phyloP scores from a whole-genome alignment of 2,113 vertebrate species.

The Sardina pilchardus region DNA sequence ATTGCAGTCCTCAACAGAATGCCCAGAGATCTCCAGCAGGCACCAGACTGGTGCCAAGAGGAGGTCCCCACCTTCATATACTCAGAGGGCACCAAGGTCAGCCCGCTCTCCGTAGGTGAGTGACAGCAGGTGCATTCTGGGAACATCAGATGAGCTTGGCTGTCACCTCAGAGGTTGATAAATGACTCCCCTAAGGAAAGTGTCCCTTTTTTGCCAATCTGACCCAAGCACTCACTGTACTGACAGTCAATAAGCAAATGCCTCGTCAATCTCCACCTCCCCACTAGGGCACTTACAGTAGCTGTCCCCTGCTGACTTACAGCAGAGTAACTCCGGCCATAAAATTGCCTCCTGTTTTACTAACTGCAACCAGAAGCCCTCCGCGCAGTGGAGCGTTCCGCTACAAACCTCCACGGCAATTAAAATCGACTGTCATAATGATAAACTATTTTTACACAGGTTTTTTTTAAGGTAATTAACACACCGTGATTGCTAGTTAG shows the following conservation, averaged over 20 bases:
- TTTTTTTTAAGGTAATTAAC: background rate
- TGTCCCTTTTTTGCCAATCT: background rate
- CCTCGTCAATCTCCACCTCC: background rate
- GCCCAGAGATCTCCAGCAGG: background rate
- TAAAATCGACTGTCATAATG: background rate
- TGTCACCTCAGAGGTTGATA: background rate
- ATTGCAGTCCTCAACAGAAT: background rate
- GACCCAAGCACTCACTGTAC: background rate
- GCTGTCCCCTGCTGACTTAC: conserved; percentile 4
- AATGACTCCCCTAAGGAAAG: background rate
- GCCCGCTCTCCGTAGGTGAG: background rate
- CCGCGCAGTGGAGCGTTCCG: background rate
- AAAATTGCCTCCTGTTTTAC: background rate
- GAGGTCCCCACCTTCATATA: background rate
- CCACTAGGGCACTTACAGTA: background rate
- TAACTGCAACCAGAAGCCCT: background rate
- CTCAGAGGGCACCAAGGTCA: background rate
- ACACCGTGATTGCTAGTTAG: background rate
- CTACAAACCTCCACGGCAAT: background rate
- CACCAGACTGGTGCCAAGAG: background rate
- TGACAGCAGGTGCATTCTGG: background rate
- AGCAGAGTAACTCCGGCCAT: background rate
- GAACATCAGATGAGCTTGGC: background rate
- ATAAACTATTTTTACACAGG: background rate
- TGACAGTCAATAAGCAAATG: conserved; percentile 12